Evolutionary conservation across 2,888 invertebrate genomes (phyloP), one percentile per base, ranked within the genome.

Genomic region (Mylabris sibirica): DNA sequence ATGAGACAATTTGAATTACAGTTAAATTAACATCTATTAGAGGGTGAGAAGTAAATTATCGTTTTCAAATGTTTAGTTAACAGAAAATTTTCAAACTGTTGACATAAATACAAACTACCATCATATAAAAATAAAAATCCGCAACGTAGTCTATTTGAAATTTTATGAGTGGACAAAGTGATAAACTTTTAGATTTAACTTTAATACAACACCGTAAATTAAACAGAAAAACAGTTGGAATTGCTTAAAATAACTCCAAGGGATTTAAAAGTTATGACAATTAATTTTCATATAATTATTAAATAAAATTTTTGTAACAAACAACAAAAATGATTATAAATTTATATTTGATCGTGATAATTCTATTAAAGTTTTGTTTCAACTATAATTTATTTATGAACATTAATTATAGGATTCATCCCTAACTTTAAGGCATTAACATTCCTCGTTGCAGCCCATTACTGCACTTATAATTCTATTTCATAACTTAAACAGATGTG

Each of bases 381-480:
- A 53, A 53, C 8, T 53, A 24, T 24, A 53, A 53, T 53, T 53
- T 53, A 53, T 53, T 22, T 24, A 24, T 4, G 53, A 53, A 22
- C 53, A 24, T 53, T 53, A 53, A 53, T 53, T 53, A 53, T 53
- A 12, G 9, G 2, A 53, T 11, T 24, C 53, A 53, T 53, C 53
- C 53, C 53, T 53, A 3, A 53, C 20, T 53, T 53, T 53, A 53
- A 3, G 12, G 12, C 24, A 53, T 22, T 24, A 53, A 53, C 12
- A 53, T 53, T 53, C 53, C 12, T 12, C 12, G 53, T 53, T 53
- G 53, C 53, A 53, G 22, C 53, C 53, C 53, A 53, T 53, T 24
- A 53, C 11, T 53, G 53, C 53, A 53, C 24, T 53, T 53, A 53
- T 53, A 53, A 24, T 53, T 53, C 53, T 53, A 53, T 53, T 53